Evolutionary conservation across 1,140 invertebrate genomes (phyloP).

Genomic region (Euglossa dilemma): DNA sequence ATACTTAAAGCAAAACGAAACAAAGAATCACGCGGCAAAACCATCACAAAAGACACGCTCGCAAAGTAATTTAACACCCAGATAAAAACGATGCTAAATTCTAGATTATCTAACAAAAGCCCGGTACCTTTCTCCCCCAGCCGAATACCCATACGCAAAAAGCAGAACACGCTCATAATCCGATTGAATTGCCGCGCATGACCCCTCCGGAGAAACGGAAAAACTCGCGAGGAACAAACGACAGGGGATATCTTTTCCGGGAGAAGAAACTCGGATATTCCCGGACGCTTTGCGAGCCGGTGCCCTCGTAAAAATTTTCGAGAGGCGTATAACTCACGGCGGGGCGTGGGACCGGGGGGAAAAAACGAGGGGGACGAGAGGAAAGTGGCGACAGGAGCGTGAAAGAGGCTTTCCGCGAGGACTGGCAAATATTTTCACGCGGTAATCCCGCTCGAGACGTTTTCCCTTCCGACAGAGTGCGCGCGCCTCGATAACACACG

Average conservation of each 20-base stretch:
- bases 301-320: background rate
- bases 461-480: background rate
- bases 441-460: background rate
- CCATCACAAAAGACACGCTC: too few relatives aligned
- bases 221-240: background rate
- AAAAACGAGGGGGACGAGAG: background rate
- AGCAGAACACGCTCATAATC: too few relatives aligned
- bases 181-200: too few relatives aligned
- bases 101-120: too few relatives aligned
- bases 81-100: too few relatives aligned
- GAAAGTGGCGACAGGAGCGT: background rate
- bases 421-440: background rate
- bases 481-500: background rate
- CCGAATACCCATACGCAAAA: too few relatives aligned
- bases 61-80: too few relatives aligned
- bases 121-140: too few relatives aligned
- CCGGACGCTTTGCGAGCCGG: too few relatives aligned
- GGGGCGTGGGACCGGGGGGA: too few relatives aligned
- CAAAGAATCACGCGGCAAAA: too few relatives aligned
- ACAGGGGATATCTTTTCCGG: background rate
- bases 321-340: background rate
- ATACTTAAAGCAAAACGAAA: too few relatives aligned
- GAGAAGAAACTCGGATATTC: background rate
- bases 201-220: background rate
- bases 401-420: background rate